Conservation (phyloP, 2,797 vertebrate species). For the Pogonophryne albipinna region DNA sequence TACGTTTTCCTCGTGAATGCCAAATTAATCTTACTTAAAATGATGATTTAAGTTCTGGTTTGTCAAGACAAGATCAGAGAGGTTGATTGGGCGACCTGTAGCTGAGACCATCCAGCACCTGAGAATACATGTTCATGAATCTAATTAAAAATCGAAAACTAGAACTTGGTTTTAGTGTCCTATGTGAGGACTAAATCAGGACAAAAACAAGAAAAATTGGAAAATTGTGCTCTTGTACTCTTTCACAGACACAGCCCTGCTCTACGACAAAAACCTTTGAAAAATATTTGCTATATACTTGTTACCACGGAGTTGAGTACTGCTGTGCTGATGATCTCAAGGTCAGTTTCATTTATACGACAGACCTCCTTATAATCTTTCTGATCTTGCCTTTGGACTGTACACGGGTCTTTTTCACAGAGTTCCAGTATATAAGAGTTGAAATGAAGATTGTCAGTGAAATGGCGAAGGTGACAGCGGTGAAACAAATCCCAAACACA, state of each 20-base stretch:
- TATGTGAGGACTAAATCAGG: constrained; percentile 1
- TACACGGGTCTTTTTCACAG: constrained; percentile 91
- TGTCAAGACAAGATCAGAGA: constrained; percentile 87
- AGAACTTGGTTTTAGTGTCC: neutral
- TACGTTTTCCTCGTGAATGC: neutral
- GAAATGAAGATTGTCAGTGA: constrained; percentile 92
- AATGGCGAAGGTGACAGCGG: constrained; percentile 86
- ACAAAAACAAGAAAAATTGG: constrained; percentile 5
- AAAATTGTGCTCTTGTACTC: constrained; percentile 88
- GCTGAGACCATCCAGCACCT: constrained; percentile 66
- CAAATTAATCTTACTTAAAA: neutral
- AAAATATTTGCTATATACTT: constrained; percentile 44
- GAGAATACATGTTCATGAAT: constrained; percentile 16
- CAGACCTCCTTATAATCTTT: constrained; percentile 91
- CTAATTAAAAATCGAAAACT: neutral
- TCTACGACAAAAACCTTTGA: constrained; percentile 56
- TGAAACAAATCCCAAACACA: constrained; percentile 92
- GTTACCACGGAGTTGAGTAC: constrained; percentile 36
- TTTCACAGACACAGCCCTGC: constrained; percentile 91
- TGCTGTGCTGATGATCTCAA: constrained; percentile 69
- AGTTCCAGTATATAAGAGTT: constrained; percentile 91
- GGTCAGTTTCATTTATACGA: constrained; percentile 74
- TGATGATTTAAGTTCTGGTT: neutral
- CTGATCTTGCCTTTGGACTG: constrained; percentile 92
- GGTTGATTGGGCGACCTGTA: constrained; percentile 66